Base-by-base conservation (phyloP, 2,888 invertebrate species). In the Drosophila incognita region DNA sequence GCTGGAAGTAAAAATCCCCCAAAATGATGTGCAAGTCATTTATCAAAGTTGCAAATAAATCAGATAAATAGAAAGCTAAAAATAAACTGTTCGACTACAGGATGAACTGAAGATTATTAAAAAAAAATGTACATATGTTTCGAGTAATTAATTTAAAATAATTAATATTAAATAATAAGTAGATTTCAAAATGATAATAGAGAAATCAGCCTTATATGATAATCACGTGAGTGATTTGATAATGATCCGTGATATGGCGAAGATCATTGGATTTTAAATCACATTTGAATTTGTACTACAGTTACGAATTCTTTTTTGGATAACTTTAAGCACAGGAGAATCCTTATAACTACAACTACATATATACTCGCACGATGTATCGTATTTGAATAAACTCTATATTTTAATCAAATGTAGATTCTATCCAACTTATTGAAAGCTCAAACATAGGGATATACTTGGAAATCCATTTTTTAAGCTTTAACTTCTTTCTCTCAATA, bases 11-110 rank as follows among this genome's bases (percentile, higher is more conserved):
- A 53, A 56, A 52, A 29, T 10, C 42, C 51, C 58, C 36, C 7
- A 21, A 36, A 49, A 46, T 36, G 52, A 74, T 74, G 65, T 65
- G 76, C 79, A 79, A 74, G 69, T 74, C 74, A 79, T 79, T 74
- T 69, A 69, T 79, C 56, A 65, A 79, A 69, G 52, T 54, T 65
- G 58, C 74, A 56, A 68, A 65, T 59, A 58, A 65, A 46, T 51
- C 40, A 73, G 58, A 56, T 74, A 73, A 65, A 42, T 35, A 52
- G 29, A 15, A 11, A 24, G 18, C 24, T 11, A 6, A 35, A 18
- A 31, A n/a, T 13, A 13, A 21, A 35, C 11, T 54, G 49, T 18
- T 2, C 60, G 63, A 76, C 61, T 61, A 7, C 4, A 1, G 6
- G 3, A 53, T 72, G 21, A 29, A 56, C 68, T 73, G 46, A 57